phyloP scores from a whole-genome alignment of 2,113 vertebrate species.

The Cebus imitator region DNA sequence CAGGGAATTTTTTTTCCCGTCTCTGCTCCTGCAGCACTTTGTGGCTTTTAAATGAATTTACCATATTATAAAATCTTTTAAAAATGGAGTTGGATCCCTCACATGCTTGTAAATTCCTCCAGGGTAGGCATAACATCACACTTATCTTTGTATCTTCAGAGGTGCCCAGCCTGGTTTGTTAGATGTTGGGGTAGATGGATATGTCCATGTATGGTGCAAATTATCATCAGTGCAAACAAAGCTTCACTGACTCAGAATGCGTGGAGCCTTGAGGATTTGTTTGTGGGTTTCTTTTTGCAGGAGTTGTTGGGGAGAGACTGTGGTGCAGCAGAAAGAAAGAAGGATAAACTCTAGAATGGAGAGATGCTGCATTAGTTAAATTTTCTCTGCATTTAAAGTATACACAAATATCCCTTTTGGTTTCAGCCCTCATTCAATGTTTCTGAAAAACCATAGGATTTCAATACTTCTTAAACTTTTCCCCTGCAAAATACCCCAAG shows the following conservation, averaged over 20 bases:
- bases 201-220: not conserved
- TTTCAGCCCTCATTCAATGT: not conserved
- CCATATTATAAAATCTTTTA: conserved; percentile 11
- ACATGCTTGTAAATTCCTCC: not conserved
- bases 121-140: not conserved
- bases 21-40: not conserved
- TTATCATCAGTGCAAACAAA: not conserved
- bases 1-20: not conserved
- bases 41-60: not conserved
- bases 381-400: not conserved
- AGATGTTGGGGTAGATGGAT: not conserved
- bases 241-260: not conserved
- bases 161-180: not conserved
- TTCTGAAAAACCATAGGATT: not conserved
- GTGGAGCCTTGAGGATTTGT: not conserved
- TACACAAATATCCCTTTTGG: not conserved
- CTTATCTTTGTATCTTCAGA: not conserved
- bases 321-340: not conserved
- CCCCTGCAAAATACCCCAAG: not conserved
- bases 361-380: not conserved
- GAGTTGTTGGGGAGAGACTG: not conserved
- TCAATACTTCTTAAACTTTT: not conserved
- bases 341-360: not conserved
- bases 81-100: not conserved
- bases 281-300: not conserved